Evolutionary conservation across 2,888 invertebrate genomes (phyloP), one percentile per base, ranked within the genome.

Genomic region (Melipona bicolor): DNA sequence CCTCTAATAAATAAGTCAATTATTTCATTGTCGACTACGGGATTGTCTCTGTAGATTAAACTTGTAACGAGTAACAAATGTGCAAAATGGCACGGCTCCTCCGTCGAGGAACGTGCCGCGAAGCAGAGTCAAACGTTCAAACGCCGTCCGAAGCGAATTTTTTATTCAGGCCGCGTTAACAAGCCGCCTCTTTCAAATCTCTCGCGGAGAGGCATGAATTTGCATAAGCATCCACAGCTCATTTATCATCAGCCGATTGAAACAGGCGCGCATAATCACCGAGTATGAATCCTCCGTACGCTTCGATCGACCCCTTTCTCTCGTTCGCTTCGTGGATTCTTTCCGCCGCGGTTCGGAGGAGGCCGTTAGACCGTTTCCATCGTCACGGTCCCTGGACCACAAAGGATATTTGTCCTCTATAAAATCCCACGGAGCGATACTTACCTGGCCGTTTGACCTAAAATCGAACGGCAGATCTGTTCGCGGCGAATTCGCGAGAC

Each of bases 341-440:
- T 59, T 79, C 52, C 36, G 32, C 50, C 32, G 65, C 36, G 52
- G 65, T 69, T 59, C 13, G 32, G 43, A 21, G 70, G 59, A 72
- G 59, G 79, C 85, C 85, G 79, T 89, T 88, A 89, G 88, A 89
- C 78, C 81, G 84, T 88, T 83, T 83, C 86, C 86, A 65, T 76
- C 86, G 89, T 89, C 89, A 89, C 81, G 87, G 83, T 86, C 80
- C 76, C 70, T 43, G 81, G 76, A 71, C 80, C 83, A 77, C 80
- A 80, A 89, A 77, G 83, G 84, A 89, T 32, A 32, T 87, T 84
- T 81, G 82, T 83, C 85, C 82, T 85, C 84, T 69, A 75, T 88
- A 81, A 6, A 59, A 43, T 56, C 64, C 43, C 4, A 43, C 11
- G 13, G 15, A 21, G 27, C 17, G 59, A 56, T 64, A 32, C 43